Percentiles rank a stretch among this genome's conserved stretches.
phyloP scores from a whole-genome alignment of 2,888 invertebrate species.

The Rhyacophila evoluta region DNA sequence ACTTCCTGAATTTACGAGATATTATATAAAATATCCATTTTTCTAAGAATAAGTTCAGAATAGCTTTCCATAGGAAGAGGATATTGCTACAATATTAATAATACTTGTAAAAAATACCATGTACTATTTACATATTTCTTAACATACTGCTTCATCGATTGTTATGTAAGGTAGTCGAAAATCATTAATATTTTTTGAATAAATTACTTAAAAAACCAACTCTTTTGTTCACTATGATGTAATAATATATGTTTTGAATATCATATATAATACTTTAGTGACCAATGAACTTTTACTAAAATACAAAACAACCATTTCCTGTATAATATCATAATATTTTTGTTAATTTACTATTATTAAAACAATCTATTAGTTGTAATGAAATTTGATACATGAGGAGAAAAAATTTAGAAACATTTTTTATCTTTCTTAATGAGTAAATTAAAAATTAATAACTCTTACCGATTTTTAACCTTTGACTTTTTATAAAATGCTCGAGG shows the following conservation, averaged over 20 bases:
- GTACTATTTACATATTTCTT: too few relatives aligned
- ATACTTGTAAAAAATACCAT: too few relatives aligned
- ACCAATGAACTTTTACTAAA: background rate
- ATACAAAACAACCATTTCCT: background rate
- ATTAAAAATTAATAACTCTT: background rate
- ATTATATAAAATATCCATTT: too few relatives aligned
- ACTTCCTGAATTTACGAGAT: too few relatives aligned
- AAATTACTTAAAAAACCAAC: background rate
- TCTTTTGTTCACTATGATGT: background rate
- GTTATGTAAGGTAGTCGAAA: background rate
- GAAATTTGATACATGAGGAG: too few relatives aligned
- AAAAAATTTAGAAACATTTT: too few relatives aligned
- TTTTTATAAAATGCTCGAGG: background rate
- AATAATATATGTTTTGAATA: background rate
- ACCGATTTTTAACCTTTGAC: background rate
- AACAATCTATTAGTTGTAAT: too few relatives aligned
- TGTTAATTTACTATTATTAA: too few relatives aligned
- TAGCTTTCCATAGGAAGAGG: too few relatives aligned
- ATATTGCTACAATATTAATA: too few relatives aligned
- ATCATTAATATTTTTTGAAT: background rate
- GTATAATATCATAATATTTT: background rate
- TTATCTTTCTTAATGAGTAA: background rate
- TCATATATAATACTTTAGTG: background rate
- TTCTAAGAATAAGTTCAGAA: too few relatives aligned
- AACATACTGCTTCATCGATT: too few relatives aligned